phyloP scores from a whole-genome alignment of 2,113 vertebrate species.

The Chionodraco myersi region DNA sequence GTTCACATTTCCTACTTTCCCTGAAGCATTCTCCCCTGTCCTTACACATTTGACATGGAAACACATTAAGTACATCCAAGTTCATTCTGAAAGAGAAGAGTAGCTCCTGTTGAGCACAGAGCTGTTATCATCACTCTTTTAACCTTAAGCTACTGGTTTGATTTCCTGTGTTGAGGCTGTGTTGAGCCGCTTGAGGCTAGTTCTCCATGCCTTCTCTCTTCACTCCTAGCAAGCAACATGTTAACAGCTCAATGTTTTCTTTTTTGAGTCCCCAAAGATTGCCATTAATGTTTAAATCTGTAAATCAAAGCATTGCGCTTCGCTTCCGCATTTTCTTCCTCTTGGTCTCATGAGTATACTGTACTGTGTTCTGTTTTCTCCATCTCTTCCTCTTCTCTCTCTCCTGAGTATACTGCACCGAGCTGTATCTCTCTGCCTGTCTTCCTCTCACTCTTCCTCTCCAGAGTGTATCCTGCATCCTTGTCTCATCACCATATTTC shows the following conservation, averaged over 20 bases:
- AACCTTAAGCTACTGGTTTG: slow-evolving; percentile 35
- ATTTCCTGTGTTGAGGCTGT: slow-evolving; percentile 48
- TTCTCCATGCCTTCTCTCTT: slow-evolving; percentile 8
- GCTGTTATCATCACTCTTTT: slow-evolving; percentile 19
- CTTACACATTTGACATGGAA: slow-evolving; percentile 9
- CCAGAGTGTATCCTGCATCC: not conserved
- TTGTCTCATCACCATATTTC: not conserved
- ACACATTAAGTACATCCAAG: slow-evolving; percentile 6
- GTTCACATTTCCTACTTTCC: slow-evolving; percentile 23
- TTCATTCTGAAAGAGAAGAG: slow-evolving; percentile 21
- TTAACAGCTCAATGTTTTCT: slow-evolving; percentile 28
- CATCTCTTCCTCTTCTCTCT: slow-evolving; percentile 14
- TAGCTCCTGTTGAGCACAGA: slow-evolving; percentile 16
- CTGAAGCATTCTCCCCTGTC: not conserved
- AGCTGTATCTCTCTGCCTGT: not conserved
- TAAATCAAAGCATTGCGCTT: slow-evolving; percentile 48
- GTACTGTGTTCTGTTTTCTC: not conserved
- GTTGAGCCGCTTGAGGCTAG: slow-evolving; percentile 39
- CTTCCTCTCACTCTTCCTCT: not conserved
- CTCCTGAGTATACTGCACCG: slow-evolving; percentile 22
- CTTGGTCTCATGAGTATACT: slow-evolving; percentile 33
- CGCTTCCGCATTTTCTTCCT: slow-evolving; percentile 16
- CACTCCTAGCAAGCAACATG: slow-evolving; percentile 24
- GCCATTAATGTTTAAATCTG: slow-evolving; percentile 55
- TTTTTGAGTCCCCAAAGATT: slow-evolving; percentile 1